Evolutionary conservation across 1,140 invertebrate species (phyloP).

Genomic region (Rhagoletis pomonella): DNA sequence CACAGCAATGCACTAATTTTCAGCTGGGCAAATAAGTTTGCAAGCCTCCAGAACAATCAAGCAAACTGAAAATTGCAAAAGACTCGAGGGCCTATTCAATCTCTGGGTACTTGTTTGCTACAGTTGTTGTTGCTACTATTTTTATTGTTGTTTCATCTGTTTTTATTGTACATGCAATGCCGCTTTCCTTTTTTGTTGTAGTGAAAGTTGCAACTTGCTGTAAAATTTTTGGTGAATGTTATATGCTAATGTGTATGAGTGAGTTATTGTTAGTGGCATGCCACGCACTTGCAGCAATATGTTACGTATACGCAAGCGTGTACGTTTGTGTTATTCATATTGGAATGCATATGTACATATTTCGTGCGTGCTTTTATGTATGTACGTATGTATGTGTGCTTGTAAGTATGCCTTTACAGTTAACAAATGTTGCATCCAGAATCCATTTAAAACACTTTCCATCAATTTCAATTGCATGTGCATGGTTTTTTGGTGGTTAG

Average conservation of each 20-base stretch:
- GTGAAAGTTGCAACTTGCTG: constrained; percentile 39
- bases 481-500: background rate
- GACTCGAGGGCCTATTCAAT: constrained; percentile 39
- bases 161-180: constrained; percentile 40
- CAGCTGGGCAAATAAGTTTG: constrained; percentile 18
- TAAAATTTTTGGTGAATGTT: background rate
- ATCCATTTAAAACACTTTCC: constrained; percentile 46
- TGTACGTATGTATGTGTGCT: too few relatives aligned
- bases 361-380: background rate
- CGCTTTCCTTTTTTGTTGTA: background rate
- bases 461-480: constrained; percentile 28
- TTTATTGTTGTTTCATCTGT: constrained; percentile 11
- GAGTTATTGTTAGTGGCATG: background rate
- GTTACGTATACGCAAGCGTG: constrained; percentile 22
- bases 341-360: background rate
- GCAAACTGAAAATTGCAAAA: constrained; percentile 31
- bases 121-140: background rate
- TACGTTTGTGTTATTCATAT: background rate
- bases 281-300: background rate
- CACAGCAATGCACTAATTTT: constrained; percentile 3
- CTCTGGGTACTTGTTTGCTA: constrained; percentile 41
- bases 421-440: constrained; percentile 1
- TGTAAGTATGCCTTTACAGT: background rate
- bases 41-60: constrained; percentile 35
- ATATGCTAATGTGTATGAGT: background rate